Evolutionary conservation across 2,113 vertebrate species (phyloP).

Genomic region (Hirundichthys speculiger): DNA sequence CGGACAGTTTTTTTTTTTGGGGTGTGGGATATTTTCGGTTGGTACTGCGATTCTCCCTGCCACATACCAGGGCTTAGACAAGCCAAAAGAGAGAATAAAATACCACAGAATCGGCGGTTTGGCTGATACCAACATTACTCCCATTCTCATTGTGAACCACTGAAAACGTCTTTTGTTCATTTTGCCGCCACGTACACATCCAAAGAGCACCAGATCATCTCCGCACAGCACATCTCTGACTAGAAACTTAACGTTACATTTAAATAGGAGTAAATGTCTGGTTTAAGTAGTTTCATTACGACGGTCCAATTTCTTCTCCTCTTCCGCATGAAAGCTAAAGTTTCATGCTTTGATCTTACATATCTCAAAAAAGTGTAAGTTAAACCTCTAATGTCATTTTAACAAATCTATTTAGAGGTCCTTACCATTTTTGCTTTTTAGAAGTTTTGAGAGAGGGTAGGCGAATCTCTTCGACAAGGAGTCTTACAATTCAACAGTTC

Average conservation of each 20-base stretch:
- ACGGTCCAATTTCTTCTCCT: not conserved
- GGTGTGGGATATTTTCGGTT: slow-evolving; percentile 17
- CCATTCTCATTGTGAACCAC: slow-evolving; percentile 33
- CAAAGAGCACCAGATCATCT: not conserved
- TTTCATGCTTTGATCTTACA: not conserved
- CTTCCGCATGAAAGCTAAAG: not conserved
- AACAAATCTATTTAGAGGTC: not conserved
- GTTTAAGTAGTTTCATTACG: not conserved
- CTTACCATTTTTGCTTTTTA: slow-evolving; percentile 73
- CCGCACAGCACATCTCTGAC: not conserved
- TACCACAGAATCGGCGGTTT: slow-evolving; percentile 3
- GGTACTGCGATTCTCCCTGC: no score
- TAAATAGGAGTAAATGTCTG: not conserved
- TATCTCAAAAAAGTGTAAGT: not conserved
- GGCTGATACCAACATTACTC: not conserved
- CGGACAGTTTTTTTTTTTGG: slow-evolving; percentile 32
- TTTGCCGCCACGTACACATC: slow-evolving; percentile 22
- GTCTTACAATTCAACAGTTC: slow-evolving; percentile 91
- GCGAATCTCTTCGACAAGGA: slow-evolving; percentile 43
- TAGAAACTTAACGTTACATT: not conserved
- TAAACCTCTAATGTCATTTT: not conserved
- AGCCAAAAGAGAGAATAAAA: not conserved
- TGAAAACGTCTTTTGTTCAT: slow-evolving; percentile 40
- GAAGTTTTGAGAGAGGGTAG: slow-evolving; percentile 9
- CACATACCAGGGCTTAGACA: not conserved